These are phyloP conservation scores for Cydia fagiglandana DNA, from an alignment of 1,140 invertebrate species.

Conservation along the genomic window DNA sequence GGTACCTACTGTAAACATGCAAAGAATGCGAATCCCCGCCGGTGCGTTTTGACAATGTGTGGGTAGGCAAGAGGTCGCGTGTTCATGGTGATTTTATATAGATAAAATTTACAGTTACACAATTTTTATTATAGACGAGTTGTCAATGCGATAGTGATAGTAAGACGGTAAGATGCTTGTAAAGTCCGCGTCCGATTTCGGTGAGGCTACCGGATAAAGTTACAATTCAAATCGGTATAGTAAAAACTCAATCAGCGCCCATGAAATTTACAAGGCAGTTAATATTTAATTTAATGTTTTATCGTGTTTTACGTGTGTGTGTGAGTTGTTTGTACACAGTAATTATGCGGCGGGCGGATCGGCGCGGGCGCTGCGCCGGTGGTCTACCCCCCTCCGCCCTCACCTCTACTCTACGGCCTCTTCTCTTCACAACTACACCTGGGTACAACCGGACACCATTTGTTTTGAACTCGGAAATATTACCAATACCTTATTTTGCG, in stretches of 20 bases:
- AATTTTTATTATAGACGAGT: slow-evolving; percentile 35
- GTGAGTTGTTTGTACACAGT: slow-evolving; percentile 66
- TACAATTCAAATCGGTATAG: slow-evolving; percentile 43
- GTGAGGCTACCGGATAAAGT: slow-evolving; percentile 53
- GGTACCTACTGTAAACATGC: slow-evolving; percentile 48
- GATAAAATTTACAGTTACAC: slow-evolving; percentile 40
- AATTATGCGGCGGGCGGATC: slow-evolving; percentile 71
- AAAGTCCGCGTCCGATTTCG: too few species aligned
- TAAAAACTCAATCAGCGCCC: slow-evolving; percentile 68
- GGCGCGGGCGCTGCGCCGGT: slow-evolving; percentile 68
- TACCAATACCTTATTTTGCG: slow-evolving; percentile 32
- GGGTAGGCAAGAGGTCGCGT: slow-evolving; percentile 41
- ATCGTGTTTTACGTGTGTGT: slow-evolving; percentile 55
- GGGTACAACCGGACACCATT: slow-evolving; percentile 57
- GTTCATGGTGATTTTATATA: slow-evolving; percentile 37
- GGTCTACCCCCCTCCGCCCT: slow-evolving; percentile 51
- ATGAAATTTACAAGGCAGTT: slow-evolving; percentile 75
- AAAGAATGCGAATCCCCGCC: slow-evolving; percentile 51
- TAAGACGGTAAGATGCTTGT: slow-evolving; percentile 40
- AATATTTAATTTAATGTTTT: slow-evolving; percentile 72
- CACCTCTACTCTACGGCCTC: slow-evolving; percentile 39
- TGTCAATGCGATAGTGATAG: slow-evolving; percentile 39
- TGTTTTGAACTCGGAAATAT: slow-evolving; percentile 42
- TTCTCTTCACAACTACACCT: slow-evolving; percentile 47
- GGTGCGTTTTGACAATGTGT: slow-evolving; percentile 43